Base-by-base conservation (phyloP, 1,140 invertebrate genomes). In the Protaetia brevitarsis region DNA sequence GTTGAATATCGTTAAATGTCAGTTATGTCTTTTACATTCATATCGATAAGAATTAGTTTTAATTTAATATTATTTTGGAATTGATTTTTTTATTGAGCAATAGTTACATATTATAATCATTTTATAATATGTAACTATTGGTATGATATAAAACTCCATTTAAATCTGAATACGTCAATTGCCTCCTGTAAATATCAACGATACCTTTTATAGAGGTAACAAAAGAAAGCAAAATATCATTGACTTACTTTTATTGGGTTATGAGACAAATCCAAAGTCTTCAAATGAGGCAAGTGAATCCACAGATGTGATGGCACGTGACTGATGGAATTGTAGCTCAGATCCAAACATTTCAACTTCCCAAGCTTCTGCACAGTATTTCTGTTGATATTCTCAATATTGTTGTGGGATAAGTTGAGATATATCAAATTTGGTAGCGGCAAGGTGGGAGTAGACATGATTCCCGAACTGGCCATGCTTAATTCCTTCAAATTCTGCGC, bases 401-500 rank as follows among this genome's bases (percentile, higher is more conserved):
- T 82, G 79, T 92, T 93, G 65, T 85, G 81, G 6, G 91, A 90
- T 51, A 95, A 77, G 78, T 93, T 91, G 45, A 95, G 82, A 62
- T 84, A 83, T 34, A 89, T 85, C 63, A 93, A 79, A 76, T 89
- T 89, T 0, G 84, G 84, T 28, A 93, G 78, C 59, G 89, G 88
- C 65, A 93, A 80, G 79, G 63, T 79, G 31, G 93, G 93, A 65
- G 91, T 82, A 27, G 84, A 85, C 71, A 83, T 88, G 63, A 94
- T 84, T 30, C 89, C 89, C 74, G 90, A 88, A 74, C 85, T 86
- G 45, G 87, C 86, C 68, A 95, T 79, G 75, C 87, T 88, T 60
- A 95, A 82, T 74, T 88, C 83, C 74, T 89, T 86, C 27, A 95
- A 80, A 68, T 89, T 88, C 28, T 91, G 92, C 11, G 93, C 84